A percentile compares a stretch with the other conserved stretches of the same genome.
phyloP scores from a whole-genome alignment of 2,113 vertebrate species.

The Malurus melanocephalus region DNA sequence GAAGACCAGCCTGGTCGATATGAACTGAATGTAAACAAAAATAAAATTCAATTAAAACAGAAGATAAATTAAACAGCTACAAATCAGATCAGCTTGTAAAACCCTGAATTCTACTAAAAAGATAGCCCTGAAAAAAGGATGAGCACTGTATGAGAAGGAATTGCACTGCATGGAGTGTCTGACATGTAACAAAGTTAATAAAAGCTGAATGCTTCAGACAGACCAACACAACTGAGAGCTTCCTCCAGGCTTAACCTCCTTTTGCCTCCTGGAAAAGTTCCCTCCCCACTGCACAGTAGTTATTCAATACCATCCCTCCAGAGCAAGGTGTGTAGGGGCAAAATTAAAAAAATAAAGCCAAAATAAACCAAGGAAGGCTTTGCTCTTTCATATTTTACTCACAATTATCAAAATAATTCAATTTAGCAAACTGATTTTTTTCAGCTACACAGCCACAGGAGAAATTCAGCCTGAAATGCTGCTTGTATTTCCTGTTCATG shows the following conservation, averaged over 20 bases:
- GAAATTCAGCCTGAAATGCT: background rate
- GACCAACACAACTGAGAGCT: background rate
- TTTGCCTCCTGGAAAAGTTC: background rate
- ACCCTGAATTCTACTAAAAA: constrained; percentile 19
- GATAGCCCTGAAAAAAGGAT: constrained; percentile 19
- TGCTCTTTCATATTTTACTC: background rate
- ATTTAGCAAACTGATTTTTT: background rate
- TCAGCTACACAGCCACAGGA: background rate
- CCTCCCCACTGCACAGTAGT: background rate
- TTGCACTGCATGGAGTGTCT: constrained; percentile 65
- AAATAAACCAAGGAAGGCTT: background rate
- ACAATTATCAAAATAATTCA: background rate
- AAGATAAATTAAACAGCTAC: constrained; percentile 23
- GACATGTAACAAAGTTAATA: background rate
- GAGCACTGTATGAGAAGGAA: constrained; percentile 79
- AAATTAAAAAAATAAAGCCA: background rate
- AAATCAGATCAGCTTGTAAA: constrained; percentile 10
- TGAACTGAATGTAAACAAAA: constrained; percentile 86
- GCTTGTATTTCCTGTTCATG: background rate
- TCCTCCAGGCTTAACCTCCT: background rate
- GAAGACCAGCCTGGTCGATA: constrained; percentile 80
- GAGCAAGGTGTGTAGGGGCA: background rate
- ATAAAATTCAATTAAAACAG: constrained; percentile 72
- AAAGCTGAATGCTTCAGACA: background rate
- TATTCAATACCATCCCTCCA: background rate